These are phyloP conservation scores for Nematostella vectensis DNA, from an alignment of 92 coral and sea anemone genomes.

Conservation along the genomic window DNA sequence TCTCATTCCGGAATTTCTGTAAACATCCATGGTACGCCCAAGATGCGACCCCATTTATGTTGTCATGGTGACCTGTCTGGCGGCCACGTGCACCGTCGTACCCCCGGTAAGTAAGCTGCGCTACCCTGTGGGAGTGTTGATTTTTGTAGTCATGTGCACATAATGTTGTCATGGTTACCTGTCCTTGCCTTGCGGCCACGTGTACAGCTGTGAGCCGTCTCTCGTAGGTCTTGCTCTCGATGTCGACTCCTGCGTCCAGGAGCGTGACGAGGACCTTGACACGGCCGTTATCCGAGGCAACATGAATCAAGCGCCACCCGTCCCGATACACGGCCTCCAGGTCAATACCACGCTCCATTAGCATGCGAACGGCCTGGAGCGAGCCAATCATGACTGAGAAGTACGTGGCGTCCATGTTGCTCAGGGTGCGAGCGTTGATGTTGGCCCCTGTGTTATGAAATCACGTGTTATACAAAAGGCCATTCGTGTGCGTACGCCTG, in stretches of 20 bases:
- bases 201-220: slow-evolving; percentile 63
- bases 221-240: slow-evolving; percentile 40
- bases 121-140: too few relatives aligned
- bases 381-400: slow-evolving; percentile 48
- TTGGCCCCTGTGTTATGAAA: slow-evolving; percentile 54
- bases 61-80: too few relatives aligned
- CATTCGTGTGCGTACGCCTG: too few relatives aligned
- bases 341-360: slow-evolving; percentile 48
- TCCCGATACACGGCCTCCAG: slow-evolving; percentile 53
- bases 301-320: slow-evolving; percentile 44
- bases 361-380: slow-evolving; percentile 39
- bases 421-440: slow-evolving; percentile 52
- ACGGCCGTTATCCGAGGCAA: slow-evolving; percentile 48
- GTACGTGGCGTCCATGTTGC: slow-evolving; percentile 53
- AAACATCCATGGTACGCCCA: too few relatives aligned
- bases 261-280: slow-evolving; percentile 33
- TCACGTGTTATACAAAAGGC: too few relatives aligned
- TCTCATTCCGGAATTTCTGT: background rate
- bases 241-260: slow-evolving; percentile 40
- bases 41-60: too few relatives aligned
- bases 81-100: too few relatives aligned
- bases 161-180: slow-evolving; percentile 9
- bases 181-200: slow-evolving; percentile 50
- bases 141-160: background rate
- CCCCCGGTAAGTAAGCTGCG: too few relatives aligned